A percentile compares a stretch with the other conserved stretches of the same genome.
Conservation (phyloP, 2,888 invertebrate species). For the Drosophila fungiperda region DNA sequence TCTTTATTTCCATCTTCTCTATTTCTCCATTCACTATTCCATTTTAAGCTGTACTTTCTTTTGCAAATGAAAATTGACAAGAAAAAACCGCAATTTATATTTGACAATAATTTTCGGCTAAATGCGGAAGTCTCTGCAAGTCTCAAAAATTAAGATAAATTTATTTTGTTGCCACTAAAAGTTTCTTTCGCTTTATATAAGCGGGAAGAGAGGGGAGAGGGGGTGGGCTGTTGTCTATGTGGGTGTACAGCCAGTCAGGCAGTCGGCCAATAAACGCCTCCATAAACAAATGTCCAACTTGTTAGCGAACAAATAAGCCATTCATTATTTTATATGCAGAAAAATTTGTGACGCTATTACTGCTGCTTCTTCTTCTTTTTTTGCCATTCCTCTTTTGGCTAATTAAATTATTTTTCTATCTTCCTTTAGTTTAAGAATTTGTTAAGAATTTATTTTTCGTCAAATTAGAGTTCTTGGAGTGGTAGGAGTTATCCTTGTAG, state of each 20-base stretch:
- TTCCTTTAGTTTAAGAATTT: background rate
- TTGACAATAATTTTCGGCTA: slow-evolving; percentile 40
- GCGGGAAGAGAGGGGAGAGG: background rate
- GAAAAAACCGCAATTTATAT: slow-evolving; percentile 30
- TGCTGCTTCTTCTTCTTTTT: background rate
- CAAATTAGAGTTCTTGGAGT: background rate
- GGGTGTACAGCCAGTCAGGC: slow-evolving; percentile 3
- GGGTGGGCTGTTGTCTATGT: background rate
- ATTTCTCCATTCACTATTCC: background rate
- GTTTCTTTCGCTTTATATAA: slow-evolving; percentile 1
- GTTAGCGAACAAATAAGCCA: slow-evolving; percentile 10
- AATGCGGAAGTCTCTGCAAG: slow-evolving; percentile 29
- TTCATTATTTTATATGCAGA: slow-evolving; percentile 31
- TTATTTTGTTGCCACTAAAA: background rate
- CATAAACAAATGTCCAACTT: slow-evolving; percentile 30
- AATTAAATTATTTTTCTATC: slow-evolving; percentile 14
- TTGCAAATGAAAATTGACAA: background rate
- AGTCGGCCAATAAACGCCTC: slow-evolving; percentile 34
- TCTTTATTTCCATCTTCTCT: background rate
- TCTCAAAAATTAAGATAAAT: slow-evolving; percentile 16
- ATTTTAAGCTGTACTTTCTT: background rate
- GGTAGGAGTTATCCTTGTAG: background rate
- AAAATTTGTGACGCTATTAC: slow-evolving; percentile 21
- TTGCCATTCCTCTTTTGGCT: background rate
- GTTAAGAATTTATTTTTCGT: slow-evolving; percentile 11